Evolutionary conservation across 2,797 vertebrate species (phyloP).

Genomic region (Delichon dasypus): DNA sequence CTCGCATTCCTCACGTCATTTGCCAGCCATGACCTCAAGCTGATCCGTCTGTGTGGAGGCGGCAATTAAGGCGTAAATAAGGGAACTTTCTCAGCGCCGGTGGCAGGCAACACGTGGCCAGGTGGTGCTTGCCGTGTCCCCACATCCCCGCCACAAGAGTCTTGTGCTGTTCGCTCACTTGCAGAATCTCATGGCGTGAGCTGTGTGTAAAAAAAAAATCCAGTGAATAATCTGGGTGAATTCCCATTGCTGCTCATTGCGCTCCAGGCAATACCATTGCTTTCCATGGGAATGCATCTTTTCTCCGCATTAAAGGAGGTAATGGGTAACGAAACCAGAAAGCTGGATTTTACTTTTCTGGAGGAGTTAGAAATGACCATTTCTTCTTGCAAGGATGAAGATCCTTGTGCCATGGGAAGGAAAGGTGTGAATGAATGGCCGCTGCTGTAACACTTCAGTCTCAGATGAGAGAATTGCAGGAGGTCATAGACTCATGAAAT

Average conservation of each 20-base stretch:
- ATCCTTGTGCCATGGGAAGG: not conserved
- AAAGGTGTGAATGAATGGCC: not conserved
- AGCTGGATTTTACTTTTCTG: not conserved
- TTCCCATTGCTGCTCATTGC: not conserved
- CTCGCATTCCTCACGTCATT: not conserved
- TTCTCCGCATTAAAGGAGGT: not conserved
- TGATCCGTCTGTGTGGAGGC: not conserved
- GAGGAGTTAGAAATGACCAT: not conserved
- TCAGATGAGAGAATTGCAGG: not conserved
- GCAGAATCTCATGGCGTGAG: not conserved
- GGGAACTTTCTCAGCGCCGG: not conserved
- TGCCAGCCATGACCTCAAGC: conserved; percentile 14
- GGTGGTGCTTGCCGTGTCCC: not conserved
- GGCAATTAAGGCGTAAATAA: conserved; percentile 2
- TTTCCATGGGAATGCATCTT: not conserved
- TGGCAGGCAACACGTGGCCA: not conserved
- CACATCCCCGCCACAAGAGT: accelerated
- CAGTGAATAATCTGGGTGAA: not conserved
- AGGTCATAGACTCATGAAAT: not conserved
- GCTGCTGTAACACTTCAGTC: not conserved
- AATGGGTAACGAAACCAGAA: not conserved
- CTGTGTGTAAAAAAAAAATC: not conserved
- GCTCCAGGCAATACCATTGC: not conserved
- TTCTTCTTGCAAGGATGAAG: not conserved
- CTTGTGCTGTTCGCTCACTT: not conserved